A percentile compares a stretch with the other conserved stretches of the same genome.
Evolutionary conservation across 2,113 vertebrate genomes (phyloP).

Genomic region (Gallinago undulata): DNA sequence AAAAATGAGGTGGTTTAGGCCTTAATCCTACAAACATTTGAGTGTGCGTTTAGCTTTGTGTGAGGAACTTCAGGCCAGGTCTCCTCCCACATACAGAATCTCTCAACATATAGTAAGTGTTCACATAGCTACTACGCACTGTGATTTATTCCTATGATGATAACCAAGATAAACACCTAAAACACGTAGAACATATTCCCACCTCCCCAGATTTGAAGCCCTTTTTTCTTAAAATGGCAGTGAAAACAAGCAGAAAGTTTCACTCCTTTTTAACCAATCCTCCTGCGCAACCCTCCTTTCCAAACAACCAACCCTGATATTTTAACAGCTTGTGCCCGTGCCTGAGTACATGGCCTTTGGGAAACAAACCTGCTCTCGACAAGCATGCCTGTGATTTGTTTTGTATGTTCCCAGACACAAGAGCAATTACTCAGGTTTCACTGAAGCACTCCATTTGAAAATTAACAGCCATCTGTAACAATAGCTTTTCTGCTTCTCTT

Average conservation of each 20-base stretch:
- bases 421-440: not conserved
- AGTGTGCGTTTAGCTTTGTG: not conserved
- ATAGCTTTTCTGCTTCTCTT: not conserved
- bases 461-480: not conserved
- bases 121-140: not conserved
- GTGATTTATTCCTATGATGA: not conserved
- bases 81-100: not conserved
- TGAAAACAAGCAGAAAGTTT: not conserved
- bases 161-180: not conserved
- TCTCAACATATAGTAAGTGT: not conserved
- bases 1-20: not conserved
- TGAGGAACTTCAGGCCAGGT: not conserved
- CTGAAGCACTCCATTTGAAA: not conserved
- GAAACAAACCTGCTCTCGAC: not conserved
- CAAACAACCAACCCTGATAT: not conserved
- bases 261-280: not conserved
- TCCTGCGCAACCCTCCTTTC: not conserved
- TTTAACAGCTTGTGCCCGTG: not conserved
- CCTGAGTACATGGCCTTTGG: not conserved
- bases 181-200: fast-evolving
- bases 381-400: not conserved
- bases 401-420: not conserved
- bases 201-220: not conserved
- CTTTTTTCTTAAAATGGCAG: not conserved
- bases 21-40: not conserved